These are phyloP conservation scores for Globicephala melas DNA, from an alignment of 2,113 vertebrate species.

Conservation along the genomic window DNA sequence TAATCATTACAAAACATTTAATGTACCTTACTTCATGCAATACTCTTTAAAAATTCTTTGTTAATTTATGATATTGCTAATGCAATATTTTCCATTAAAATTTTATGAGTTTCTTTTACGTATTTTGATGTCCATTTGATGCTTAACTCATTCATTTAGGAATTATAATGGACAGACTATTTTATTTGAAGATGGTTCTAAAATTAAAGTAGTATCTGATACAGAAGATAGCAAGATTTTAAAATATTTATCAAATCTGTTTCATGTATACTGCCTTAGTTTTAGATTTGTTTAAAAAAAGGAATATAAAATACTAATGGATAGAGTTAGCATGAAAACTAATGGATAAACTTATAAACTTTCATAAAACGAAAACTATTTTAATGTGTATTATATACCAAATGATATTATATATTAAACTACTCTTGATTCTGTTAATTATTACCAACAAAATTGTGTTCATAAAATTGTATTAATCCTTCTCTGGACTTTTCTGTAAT, in stretches of 20 bases:
- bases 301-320: not conserved
- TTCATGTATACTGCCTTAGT: not conserved
- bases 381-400: slow-evolving; percentile 23
- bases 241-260: slow-evolving; percentile 17
- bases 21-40: not conserved
- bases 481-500: no score
- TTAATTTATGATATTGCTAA: slow-evolving; percentile 13
- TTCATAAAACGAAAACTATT: not conserved
- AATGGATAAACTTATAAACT: not conserved
- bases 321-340: not conserved
- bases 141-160: not conserved
- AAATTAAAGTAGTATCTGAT: not conserved
- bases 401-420: slow-evolving; percentile 15
- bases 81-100: not conserved
- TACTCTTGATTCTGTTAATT: slow-evolving; percentile 14
- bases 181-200: slow-evolving; percentile 9
- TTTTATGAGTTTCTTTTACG: not conserved
- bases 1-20: not conserved
- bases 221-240: slow-evolving; percentile 10
- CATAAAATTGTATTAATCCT: not conserved
- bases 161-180: not conserved
- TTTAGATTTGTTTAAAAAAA: slow-evolving; percentile 15
- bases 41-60: slow-evolving; percentile 13
- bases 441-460: slow-evolving; percentile 39
- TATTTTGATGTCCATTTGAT: slow-evolving; percentile 24